phyloP scores from a whole-genome alignment of 2,888 invertebrate genomes.

The Oligia strigilis region DNA sequence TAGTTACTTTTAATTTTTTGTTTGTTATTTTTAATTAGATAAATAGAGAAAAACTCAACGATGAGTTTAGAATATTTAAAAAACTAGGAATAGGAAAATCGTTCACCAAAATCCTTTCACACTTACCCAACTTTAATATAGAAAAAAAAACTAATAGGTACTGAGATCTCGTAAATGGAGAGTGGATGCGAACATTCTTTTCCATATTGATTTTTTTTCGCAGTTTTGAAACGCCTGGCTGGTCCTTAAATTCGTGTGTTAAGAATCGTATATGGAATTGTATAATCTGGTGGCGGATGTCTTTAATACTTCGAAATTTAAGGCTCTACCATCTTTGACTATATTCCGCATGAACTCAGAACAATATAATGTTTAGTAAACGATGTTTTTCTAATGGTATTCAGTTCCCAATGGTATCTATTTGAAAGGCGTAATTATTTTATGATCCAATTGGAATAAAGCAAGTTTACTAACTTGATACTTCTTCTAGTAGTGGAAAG shows the following conservation, averaged over 20 bases:
- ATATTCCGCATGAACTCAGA: neutral
- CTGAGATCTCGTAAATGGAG: slow-evolving; percentile 17
- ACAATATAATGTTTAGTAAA: slow-evolving; percentile 13
- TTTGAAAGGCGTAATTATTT: neutral
- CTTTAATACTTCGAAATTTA: neutral
- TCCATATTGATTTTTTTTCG: neutral
- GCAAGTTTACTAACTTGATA: neutral
- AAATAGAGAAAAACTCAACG: neutral
- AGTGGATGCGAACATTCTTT: neutral
- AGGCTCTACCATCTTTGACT: neutral
- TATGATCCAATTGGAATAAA: slow-evolving; percentile 1
- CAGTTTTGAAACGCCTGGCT: neutral
- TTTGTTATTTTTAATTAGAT: neutral
- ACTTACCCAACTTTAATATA: neutral
- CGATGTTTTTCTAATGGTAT: slow-evolving; percentile 11
- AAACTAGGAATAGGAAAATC: slow-evolving; percentile 12
- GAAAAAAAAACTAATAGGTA: neutral
- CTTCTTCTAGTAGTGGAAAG: neutral
- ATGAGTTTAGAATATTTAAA: neutral
- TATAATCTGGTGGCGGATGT: neutral
- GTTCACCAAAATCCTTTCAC: slow-evolving; percentile 7
- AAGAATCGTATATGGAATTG: neutral
- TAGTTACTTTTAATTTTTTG: neutral
- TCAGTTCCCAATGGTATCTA: neutral
- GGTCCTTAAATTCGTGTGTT: neutral